These are phyloP conservation scores for Oscheius sp. DNA, from an alignment of 2,888 invertebrate species.

Conservation along the genomic window DNA sequence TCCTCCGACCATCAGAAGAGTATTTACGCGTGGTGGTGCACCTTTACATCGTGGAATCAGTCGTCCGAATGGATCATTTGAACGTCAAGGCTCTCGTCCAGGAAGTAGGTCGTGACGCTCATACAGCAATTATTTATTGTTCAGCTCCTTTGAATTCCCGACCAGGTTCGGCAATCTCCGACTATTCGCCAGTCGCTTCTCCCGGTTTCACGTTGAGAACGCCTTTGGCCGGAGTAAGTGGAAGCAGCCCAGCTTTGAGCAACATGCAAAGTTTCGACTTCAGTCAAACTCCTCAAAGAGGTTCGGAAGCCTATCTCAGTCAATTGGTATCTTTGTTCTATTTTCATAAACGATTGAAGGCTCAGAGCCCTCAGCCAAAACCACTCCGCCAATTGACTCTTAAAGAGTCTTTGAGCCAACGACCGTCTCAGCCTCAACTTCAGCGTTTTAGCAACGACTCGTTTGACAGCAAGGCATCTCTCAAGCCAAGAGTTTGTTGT, in stretches of 20 bases:
- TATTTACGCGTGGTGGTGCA: too few species aligned
- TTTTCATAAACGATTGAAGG: not conserved
- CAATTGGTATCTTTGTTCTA: slow-evolving; percentile 5
- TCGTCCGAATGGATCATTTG: not conserved
- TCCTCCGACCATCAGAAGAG: not conserved
- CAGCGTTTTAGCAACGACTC: not conserved
- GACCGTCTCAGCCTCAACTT: not conserved
- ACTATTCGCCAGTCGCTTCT: slow-evolving; percentile 5
- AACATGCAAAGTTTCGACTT: not conserved
- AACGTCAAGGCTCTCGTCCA: not conserved
- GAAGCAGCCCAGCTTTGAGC: slow-evolving; percentile 17
- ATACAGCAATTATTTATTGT: not conserved
- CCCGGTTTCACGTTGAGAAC: not conserved
- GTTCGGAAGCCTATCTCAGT: not conserved
- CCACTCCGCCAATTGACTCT: not conserved
- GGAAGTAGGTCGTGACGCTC: too few species aligned
- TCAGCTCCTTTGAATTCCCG: slow-evolving; percentile 13
- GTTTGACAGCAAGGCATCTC: not conserved
- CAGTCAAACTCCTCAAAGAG: not conserved
- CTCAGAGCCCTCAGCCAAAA: not conserved
- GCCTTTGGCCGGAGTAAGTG: slow-evolving; percentile 10
- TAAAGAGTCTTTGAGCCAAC: not conserved
- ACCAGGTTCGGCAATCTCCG: not conserved
- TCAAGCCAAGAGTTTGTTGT: slow-evolving; percentile 3
- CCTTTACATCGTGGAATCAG: too few species aligned